Conservation (phyloP, 2,888 invertebrate genomes). For the Anarsia innoxiella region DNA sequence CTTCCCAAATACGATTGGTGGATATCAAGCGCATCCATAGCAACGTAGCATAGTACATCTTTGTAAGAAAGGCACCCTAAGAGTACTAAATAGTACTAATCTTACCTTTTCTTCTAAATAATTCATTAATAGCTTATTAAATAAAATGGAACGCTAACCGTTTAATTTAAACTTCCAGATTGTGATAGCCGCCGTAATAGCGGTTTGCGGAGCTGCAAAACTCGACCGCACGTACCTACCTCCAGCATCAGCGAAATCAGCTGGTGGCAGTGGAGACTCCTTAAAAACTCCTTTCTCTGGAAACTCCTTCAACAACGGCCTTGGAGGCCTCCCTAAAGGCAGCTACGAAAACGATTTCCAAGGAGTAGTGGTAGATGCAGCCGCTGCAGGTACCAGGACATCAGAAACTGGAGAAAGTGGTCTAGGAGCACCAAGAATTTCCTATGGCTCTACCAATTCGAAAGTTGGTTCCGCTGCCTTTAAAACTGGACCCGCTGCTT, state of each 20-base stretch:
- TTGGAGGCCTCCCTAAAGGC: slow-evolving; percentile 38
- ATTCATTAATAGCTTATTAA: too few relatives aligned
- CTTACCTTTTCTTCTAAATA: too few relatives aligned
- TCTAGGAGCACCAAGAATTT: slow-evolving; percentile 45
- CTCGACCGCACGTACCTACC: slow-evolving; percentile 52
- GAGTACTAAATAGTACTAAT: too few relatives aligned
- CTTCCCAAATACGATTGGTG: too few relatives aligned
- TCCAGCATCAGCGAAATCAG: slow-evolving; percentile 45
- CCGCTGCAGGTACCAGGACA: slow-evolving; percentile 46
- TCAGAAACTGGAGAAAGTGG: slow-evolving; percentile 40
- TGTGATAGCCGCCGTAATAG: slow-evolving; percentile 48
- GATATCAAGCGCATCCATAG: too few relatives aligned
- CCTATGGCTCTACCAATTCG: slow-evolving; percentile 57
- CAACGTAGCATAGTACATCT: too few relatives aligned
- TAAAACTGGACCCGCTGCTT: slow-evolving; percentile 27
- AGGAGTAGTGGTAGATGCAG: slow-evolving; percentile 65
- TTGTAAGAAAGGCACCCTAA: too few relatives aligned
- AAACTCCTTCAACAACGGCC: slow-evolving; percentile 30
- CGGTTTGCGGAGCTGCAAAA: slow-evolving; percentile 53
- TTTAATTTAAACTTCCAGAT: slow-evolving; percentile 32
- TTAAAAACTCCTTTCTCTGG: slow-evolving; percentile 37
- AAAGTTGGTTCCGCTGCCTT: slow-evolving; percentile 66
- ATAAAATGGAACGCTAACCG: too few relatives aligned
- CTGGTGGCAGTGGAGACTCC: slow-evolving; percentile 47
- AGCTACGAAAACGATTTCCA: slow-evolving; percentile 51